Conservation (phyloP, 2,797 vertebrate species). For the Phrynocephalus vlangalii region DNA sequence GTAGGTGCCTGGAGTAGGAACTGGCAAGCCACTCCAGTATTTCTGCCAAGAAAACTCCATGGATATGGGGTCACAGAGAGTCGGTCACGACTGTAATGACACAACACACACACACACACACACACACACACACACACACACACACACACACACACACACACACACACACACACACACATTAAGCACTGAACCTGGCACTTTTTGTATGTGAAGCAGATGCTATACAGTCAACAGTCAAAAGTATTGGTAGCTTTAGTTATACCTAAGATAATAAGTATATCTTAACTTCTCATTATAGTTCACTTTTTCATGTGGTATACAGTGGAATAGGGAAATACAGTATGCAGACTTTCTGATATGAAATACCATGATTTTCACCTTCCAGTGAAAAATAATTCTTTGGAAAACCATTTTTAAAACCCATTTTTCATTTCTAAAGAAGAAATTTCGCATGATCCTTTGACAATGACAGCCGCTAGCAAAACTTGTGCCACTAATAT, state of each 20-base stretch:
- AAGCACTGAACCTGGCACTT: too few relatives aligned
- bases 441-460: conserved; percentile 49
- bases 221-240: neutral
- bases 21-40: too few relatives aligned
- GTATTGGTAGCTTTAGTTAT: neutral
- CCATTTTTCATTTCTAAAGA: conserved; percentile 39
- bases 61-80: too few relatives aligned
- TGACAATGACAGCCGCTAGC: conserved; percentile 33
- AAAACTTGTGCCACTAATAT: conserved; percentile 47
- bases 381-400: conserved; percentile 24
- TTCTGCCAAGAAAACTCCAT: too few relatives aligned
- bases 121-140: too few relatives aligned
- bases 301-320: conserved; percentile 25
- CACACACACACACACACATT: too few relatives aligned
- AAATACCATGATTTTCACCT: conserved; percentile 46
- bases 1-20: too few relatives aligned
- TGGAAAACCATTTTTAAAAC: too few relatives aligned
- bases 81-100: too few relatives aligned
- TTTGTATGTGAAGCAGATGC: too few relatives aligned
- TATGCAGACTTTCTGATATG: conserved; percentile 38
- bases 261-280: neutral
- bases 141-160: too few relatives aligned
- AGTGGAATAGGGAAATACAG: conserved; percentile 7
- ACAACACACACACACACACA: too few relatives aligned
- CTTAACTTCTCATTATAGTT: conserved; percentile 27